A percentile compares a stretch with the other conserved stretches of the same genome.
Evolutionary conservation across 2,888 invertebrate genomes (phyloP).

Genomic region (Hedya salicella): DNA sequence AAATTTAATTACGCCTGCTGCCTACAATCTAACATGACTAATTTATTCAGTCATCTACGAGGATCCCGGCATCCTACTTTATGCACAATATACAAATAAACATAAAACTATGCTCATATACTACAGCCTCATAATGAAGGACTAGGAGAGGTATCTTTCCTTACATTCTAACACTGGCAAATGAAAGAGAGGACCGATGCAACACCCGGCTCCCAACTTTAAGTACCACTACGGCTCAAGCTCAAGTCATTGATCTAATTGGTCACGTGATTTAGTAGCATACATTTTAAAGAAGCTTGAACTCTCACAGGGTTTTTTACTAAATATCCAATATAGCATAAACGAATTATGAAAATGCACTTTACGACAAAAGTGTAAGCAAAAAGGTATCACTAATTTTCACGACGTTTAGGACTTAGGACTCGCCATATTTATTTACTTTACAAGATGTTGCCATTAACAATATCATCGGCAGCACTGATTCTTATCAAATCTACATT

Average conservation of each 20-base stretch:
- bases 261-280: conserved; percentile 57
- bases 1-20: conserved; percentile 61
- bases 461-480: not conserved
- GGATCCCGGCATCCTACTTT: conserved; percentile 48
- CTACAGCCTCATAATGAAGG: conserved; percentile 43
- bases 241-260: conserved; percentile 76
- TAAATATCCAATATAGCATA: not conserved
- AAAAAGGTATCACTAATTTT: conserved; percentile 44
- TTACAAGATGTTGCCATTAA: conserved; percentile 56
- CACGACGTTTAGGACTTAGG: not conserved
- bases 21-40: conserved; percentile 46
- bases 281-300: conserved; percentile 25
- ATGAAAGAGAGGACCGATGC: conserved; percentile 68
- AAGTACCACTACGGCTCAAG: conserved; percentile 58
- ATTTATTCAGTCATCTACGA: conserved; percentile 52
- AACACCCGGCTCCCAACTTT: conserved; percentile 66
- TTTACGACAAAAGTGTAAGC: not conserved
- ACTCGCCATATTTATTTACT: conserved; percentile 81
- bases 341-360: not conserved
- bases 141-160: conserved; percentile 58
- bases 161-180: conserved; percentile 67
- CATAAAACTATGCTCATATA: too few species aligned
- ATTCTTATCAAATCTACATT: not conserved
- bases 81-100: conserved; percentile 49
- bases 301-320: not conserved